Percentiles rank a stretch among this genome's conserved stretches.
Conservation (phyloP, 2,113 vertebrate genomes). For the Urocitellus parryii region DNA sequence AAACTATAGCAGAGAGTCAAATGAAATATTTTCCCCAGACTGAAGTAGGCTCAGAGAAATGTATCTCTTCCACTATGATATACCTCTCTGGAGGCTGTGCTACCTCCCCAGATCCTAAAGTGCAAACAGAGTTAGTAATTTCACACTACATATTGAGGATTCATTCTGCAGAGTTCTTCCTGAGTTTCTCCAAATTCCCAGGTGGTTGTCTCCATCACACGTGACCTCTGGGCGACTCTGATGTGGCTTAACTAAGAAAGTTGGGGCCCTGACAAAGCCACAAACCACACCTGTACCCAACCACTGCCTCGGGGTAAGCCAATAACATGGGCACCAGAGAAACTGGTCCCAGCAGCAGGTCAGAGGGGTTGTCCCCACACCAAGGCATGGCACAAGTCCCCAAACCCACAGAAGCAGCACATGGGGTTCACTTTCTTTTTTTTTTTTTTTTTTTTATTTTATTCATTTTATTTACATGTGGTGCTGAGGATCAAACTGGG, state of each 20-base stretch:
- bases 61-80: background rate
- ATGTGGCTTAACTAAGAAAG: background rate
- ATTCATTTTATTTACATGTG: too few relatives aligned
- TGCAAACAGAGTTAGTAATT: background rate
- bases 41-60: background rate
- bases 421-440: accelerated
- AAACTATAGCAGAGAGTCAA: background rate
- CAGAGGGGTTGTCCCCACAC: accelerated
- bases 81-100: background rate
- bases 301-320: background rate
- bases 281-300: background rate
- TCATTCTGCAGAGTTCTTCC: background rate
- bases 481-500: too few relatives aligned
- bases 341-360: background rate
- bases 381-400: background rate
- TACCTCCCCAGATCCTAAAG: background rate
- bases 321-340: background rate
- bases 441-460: too few relatives aligned
- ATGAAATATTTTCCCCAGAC: too few relatives aligned
- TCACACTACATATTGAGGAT: accelerated
- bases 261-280: background rate
- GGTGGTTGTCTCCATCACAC: background rate
- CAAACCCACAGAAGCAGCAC: background rate
- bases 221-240: background rate
- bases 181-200: background rate